phyloP scores from a whole-genome alignment of 2,797 vertebrate species.

The Tinamus major region DNA sequence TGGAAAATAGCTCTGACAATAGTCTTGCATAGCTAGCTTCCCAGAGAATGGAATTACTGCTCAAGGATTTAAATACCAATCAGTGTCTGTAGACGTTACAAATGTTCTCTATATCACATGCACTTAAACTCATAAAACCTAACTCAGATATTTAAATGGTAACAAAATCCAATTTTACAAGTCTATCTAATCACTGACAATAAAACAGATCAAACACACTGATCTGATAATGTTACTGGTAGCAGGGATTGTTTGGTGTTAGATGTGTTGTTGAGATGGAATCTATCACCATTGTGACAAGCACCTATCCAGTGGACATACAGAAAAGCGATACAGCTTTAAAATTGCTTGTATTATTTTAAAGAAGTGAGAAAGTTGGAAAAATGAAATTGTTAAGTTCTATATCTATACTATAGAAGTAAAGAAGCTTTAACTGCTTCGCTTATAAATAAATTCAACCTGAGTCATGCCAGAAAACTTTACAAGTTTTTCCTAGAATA shows the following conservation, averaged over 20 bases:
- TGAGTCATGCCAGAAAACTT: neutral
- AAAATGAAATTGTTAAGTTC: neutral
- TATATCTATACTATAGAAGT: neutral
- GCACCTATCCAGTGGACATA: neutral
- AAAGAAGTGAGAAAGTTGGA: neutral
- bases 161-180: neutral
- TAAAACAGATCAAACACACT: neutral
- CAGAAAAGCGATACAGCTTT: neutral
- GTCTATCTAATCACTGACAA: neutral
- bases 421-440: neutral
- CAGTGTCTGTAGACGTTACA: neutral
- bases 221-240: neutral
- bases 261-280: neutral
- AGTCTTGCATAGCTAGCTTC: neutral
- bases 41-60: neutral
- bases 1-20: neutral
- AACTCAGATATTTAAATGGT: neutral
- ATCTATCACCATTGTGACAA: neutral
- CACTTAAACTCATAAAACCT: neutral
- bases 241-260: neutral
- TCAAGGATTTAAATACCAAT: neutral
- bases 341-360: neutral
- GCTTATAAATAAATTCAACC: neutral
- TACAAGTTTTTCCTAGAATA: neutral
- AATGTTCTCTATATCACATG: neutral